These are phyloP conservation scores for Hafferia zeledoni DNA, from an alignment of 2,797 vertebrate genomes.

Conservation along the genomic window DNA sequence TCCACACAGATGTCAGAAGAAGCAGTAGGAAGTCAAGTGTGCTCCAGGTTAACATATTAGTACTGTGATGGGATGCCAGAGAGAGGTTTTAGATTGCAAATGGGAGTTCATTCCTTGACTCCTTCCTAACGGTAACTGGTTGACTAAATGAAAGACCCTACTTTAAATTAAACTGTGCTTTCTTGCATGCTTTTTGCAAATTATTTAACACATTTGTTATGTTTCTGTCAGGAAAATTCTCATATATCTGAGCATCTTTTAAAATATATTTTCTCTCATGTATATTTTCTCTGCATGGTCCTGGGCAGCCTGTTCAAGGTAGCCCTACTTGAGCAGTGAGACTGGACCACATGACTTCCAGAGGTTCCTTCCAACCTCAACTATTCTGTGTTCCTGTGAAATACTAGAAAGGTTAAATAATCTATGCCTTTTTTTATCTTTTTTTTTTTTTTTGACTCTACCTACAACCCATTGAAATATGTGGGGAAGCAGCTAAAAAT, in stretches of 20 bases:
- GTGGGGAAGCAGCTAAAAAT: background rate
- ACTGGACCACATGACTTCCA: background rate
- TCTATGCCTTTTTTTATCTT: fast-evolving
- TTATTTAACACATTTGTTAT: background rate
- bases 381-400: background rate
- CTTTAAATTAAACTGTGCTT: background rate
- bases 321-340: background rate
- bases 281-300: background rate
- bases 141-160: background rate
- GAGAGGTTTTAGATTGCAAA: background rate
- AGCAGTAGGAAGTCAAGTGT: slow-evolving; percentile 7
- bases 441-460: background rate
- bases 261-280: background rate
- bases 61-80: background rate
- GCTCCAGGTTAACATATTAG: background rate
- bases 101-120: background rate
- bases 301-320: background rate
- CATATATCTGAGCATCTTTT: background rate
- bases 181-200: background rate
- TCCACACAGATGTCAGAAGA: background rate
- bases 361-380: background rate
- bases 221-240: background rate
- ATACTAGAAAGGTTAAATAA: background rate
- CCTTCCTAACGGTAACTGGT: background rate
- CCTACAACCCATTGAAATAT: background rate